phyloP scores from a whole-genome alignment of 2,797 vertebrate genomes.

The Sebastes aleutianus region DNA sequence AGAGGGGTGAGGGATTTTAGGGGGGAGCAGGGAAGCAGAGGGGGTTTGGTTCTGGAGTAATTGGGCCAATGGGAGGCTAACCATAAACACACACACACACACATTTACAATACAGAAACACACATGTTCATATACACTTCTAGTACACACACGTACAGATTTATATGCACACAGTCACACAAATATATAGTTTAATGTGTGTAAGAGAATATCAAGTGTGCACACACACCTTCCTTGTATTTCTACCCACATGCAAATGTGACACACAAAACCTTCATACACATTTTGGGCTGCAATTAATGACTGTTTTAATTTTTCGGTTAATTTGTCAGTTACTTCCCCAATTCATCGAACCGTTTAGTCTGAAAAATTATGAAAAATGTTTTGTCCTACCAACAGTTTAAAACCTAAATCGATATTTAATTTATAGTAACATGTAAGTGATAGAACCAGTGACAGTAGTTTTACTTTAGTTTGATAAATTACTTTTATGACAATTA shows the following conservation, averaged over 20 bases:
- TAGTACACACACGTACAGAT: neutral
- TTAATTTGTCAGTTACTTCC: neutral
- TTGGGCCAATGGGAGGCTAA: conserved; percentile 83
- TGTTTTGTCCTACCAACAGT: neutral
- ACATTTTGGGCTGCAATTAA: neutral
- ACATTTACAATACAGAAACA: conserved; percentile 19
- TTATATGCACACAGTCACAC: conserved; percentile 27
- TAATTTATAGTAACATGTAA: neutral
- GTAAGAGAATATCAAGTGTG: neutral
- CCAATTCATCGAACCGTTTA: neutral
- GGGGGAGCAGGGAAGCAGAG: conserved; percentile 58
- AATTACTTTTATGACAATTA: neutral
- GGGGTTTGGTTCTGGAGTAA: conserved; percentile 77
- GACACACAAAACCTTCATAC: neutral
- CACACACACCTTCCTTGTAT: neutral
- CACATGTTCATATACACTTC: conserved; percentile 1
- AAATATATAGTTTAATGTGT: neutral
- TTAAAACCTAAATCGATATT: neutral
- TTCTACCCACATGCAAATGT: neutral
- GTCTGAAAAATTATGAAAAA: neutral
- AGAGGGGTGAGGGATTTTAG: conserved; percentile 76
- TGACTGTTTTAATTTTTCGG: neutral
- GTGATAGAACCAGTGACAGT: neutral
- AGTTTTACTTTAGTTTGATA: conserved; percentile 12
- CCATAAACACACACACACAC: conserved; percentile 42